Evolutionary conservation across 2,113 vertebrate genomes (phyloP).

Genomic region (Peromyscus polionotus): DNA sequence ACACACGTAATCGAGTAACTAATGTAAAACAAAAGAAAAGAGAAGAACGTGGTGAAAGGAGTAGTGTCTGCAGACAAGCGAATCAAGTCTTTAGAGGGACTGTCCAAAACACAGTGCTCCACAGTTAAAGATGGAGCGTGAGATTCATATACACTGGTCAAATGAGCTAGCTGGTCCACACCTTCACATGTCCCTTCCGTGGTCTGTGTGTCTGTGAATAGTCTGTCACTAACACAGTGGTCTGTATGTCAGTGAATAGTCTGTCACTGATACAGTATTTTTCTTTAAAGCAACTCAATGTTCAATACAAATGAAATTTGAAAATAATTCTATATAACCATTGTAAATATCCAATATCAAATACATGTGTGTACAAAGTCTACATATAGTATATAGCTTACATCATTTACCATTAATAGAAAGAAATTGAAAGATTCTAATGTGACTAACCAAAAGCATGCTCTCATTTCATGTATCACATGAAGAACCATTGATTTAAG

Average conservation of each 20-base stretch:
- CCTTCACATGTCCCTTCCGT: background rate
- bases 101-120: background rate
- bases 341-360: conserved; percentile 13
- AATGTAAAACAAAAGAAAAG: background rate
- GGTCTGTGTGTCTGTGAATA: conserved; percentile 31
- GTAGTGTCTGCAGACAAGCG: background rate
- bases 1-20: background rate
- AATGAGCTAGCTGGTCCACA: background rate
- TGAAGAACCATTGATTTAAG: background rate
- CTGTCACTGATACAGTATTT: conserved; percentile 36
- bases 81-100: background rate
- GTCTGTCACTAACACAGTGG: conserved; percentile 10
- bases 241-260: background rate
- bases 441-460: background rate
- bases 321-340: background rate
- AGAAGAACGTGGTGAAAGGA: background rate
- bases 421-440: conserved; percentile 13
- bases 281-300: conserved; percentile 52
- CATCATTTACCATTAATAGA: conserved; percentile 35
- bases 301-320: conserved; percentile 36
- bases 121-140: background rate
- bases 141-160: background rate
- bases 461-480: background rate
- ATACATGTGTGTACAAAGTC: background rate
- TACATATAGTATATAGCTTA: background rate